Conservation (phyloP, 1,140 invertebrate species). For the Caerostris extrusa region DNA sequence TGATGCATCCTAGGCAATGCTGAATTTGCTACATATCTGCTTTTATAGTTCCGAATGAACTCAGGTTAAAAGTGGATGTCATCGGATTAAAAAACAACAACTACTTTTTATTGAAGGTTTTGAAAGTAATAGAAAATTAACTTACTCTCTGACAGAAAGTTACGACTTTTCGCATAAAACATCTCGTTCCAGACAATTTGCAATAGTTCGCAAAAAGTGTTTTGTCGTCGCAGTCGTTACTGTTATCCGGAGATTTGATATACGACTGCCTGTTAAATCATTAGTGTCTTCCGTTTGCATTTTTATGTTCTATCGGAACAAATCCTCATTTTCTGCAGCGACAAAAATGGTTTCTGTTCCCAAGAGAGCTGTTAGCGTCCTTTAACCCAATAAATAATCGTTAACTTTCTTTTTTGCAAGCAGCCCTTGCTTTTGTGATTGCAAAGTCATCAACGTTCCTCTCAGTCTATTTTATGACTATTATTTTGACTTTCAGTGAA, state of each 20-base stretch:
- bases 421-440: not conserved
- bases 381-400: constrained; percentile 23
- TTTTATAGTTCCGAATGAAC: too few relatives aligned
- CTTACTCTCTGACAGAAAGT: not conserved
- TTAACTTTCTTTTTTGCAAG: constrained; percentile 2
- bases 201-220: not conserved
- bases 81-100: not conserved
- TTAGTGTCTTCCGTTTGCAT: constrained; percentile 23
- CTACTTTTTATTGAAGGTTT: not conserved
- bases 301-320: constrained; percentile 6
- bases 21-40: too few relatives aligned
- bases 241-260: constrained; percentile 9
- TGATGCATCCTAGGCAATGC: too few relatives aligned
- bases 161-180: not conserved
- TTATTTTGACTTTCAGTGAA: not conserved
- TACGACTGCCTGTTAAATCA: not conserved
- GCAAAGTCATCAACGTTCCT: not conserved
- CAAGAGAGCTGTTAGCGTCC: constrained; percentile 4
- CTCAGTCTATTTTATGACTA: not conserved
- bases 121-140: not conserved
- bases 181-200: not conserved
- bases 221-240: not conserved
- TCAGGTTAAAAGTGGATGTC: too few relatives aligned
- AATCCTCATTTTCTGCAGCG: not conserved
- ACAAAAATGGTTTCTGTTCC: constrained; percentile 3